phyloP scores from a whole-genome alignment of 1,140 invertebrate genomes.

The Tetramorium alpestre region DNA sequence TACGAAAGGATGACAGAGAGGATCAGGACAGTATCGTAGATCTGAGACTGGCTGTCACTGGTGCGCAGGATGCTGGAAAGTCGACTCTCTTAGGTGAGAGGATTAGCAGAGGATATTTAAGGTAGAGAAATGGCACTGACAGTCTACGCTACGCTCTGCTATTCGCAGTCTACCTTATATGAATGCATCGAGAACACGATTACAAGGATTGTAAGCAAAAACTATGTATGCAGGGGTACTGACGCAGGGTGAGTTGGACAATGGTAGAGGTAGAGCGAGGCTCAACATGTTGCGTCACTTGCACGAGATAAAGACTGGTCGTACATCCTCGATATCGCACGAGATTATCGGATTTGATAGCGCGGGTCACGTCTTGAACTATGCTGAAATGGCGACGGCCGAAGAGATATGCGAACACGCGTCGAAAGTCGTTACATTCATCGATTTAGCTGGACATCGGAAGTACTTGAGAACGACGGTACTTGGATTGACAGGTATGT shows the following conservation, averaged over 20 bases:
- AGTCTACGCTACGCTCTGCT: constrained; percentile 58
- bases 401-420: constrained; percentile 97
- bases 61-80: constrained; percentile 97
- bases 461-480: constrained; percentile 98
- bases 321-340: constrained; percentile 98
- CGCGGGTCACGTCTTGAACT: constrained; percentile 90
- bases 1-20: constrained; percentile 91
- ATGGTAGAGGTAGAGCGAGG: constrained; percentile 96
- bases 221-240: constrained; percentile 90
- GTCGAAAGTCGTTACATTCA: constrained; percentile 96
- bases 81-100: constrained; percentile 91
- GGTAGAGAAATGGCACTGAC: constrained; percentile 71
- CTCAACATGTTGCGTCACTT: constrained; percentile 98
- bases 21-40: constrained; percentile 95
- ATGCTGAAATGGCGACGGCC: constrained; percentile 95
- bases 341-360: constrained; percentile 98
- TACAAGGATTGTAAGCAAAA: constrained; percentile 37
- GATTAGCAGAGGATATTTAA: constrained; percentile 75
- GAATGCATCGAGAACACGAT: neutral
- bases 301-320: constrained; percentile 98
- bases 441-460: constrained; percentile 98
- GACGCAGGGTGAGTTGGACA: constrained; percentile 97
- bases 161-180: neutral
- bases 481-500: constrained; percentile 92
- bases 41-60: constrained; percentile 95